Percentiles rank a stretch among this genome's conserved stretches.
These are phyloP conservation scores for Nannospalax galili DNA, from an alignment of 2,113 vertebrate species.

Conservation along the genomic window DNA sequence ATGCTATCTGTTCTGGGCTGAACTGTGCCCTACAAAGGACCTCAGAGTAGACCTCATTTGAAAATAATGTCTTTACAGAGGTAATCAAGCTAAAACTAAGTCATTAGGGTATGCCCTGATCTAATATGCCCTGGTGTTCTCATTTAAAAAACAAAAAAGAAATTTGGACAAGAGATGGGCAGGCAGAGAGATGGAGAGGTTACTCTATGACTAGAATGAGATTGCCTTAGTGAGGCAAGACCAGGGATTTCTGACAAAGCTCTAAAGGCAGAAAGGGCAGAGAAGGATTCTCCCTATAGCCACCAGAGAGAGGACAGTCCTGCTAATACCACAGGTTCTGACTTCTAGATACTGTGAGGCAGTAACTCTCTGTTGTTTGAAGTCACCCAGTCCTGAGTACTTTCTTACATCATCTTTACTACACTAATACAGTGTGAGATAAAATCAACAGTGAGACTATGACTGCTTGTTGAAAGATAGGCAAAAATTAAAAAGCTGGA, in stretches of 20 bases:
- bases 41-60: not conserved
- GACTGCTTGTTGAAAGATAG: not conserved
- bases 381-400: not conserved
- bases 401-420: not conserved
- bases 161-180: not conserved
- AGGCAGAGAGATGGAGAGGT: not conserved
- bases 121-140: not conserved
- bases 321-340: not conserved
- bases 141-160: not conserved
- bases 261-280: not conserved
- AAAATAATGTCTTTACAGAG: not conserved
- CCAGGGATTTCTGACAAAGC: not conserved
- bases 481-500: not conserved
- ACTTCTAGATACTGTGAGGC: not conserved
- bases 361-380: not conserved
- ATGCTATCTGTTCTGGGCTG: not conserved
- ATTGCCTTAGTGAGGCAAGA: not conserved
- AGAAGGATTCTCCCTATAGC: not conserved
- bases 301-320: not conserved
- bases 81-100: conserved; percentile 18
- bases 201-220: not conserved
- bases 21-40: not conserved
- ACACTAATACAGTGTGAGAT: not conserved
- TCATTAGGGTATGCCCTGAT: not conserved
- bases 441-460: not conserved